These are phyloP conservation scores for Coryphaenoides rupestris DNA, from an alignment of 2,113 vertebrate species.

Conservation along the genomic window DNA sequence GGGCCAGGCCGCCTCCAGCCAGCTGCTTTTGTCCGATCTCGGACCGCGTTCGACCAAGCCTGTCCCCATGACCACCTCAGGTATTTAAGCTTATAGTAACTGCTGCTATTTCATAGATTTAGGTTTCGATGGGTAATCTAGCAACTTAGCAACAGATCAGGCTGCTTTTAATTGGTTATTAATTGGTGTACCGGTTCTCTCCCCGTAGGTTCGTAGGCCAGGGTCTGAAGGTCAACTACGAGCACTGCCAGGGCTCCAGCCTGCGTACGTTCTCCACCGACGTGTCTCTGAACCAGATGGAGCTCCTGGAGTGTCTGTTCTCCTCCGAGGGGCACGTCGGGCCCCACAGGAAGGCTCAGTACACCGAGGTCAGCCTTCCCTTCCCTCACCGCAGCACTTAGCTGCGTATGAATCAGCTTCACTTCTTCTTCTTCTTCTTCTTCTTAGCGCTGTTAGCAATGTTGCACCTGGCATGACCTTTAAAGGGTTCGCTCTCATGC, in stretches of 20 bases:
- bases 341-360: constrained; percentile 76
- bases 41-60: constrained; percentile 85
- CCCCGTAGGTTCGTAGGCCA: constrained; percentile 84
- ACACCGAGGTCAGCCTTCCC: constrained; percentile 83
- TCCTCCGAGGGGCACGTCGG: constrained; percentile 77
- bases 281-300: constrained; percentile 83
- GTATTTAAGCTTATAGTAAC: constrained; percentile 54
- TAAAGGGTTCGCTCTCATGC: constrained; percentile 9
- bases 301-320: constrained; percentile 92
- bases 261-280: constrained; percentile 84
- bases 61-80: constrained; percentile 96
- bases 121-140: neutral
- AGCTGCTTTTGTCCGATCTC: constrained; percentile 80
- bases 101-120: neutral
- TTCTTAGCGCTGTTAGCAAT: neutral
- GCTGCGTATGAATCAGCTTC: constrained; percentile 9
- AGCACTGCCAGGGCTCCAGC: constrained; percentile 84
- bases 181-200: neutral
- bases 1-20: constrained; percentile 74
- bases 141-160: no score
- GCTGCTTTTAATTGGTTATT: neutral
- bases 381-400: constrained; percentile 12
- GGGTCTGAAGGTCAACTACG: constrained; percentile 85
- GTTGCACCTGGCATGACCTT: constrained; percentile 8
- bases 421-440: no score